A percentile compares a stretch with the other conserved stretches of the same genome.
phyloP scores from a whole-genome alignment of 2,113 vertebrate species.

The Leptobrachium leishanense region DNA sequence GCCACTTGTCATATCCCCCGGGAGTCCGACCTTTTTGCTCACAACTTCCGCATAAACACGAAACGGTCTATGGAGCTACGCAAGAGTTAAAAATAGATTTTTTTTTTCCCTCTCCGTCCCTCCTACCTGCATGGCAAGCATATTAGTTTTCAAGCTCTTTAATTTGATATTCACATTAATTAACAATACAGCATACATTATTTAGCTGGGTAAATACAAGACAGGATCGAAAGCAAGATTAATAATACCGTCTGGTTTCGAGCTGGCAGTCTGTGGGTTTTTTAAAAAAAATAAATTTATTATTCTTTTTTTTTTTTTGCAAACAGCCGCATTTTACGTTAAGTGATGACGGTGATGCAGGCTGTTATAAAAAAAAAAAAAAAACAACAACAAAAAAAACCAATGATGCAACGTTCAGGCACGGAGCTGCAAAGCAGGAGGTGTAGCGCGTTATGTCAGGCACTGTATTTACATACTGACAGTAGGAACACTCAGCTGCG shows the following conservation, averaged over 20 bases:
- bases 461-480: constrained; percentile 79
- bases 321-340: constrained; percentile 66
- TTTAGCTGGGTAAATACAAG: constrained; percentile 74
- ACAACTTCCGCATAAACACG: constrained; percentile 69
- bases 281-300: constrained; percentile 19
- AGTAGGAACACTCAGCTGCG: constrained; percentile 72
- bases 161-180: constrained; percentile 85
- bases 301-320: constrained; percentile 59
- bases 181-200: constrained; percentile 85
- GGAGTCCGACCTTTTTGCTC: constrained; percentile 72
- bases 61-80: constrained; percentile 69
- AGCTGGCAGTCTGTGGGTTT: constrained; percentile 61
- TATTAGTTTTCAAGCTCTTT: constrained; percentile 76
- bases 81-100: constrained; percentile 81
- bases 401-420: constrained; percentile 27
- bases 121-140: constrained; percentile 84
- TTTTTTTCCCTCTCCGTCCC: constrained; percentile 64
- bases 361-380: not conserved
- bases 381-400: not conserved
- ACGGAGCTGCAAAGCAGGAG: constrained; percentile 20
- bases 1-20: constrained; percentile 75
- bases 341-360: constrained; percentile 65
- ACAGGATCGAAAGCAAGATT: constrained; percentile 68
- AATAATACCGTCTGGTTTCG: constrained; percentile 74
- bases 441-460: constrained; percentile 64